Evolutionary conservation across 2,113 vertebrate genomes (phyloP), one percentile per base, ranked within the genome.

Genomic region (Gavia stellata): DNA sequence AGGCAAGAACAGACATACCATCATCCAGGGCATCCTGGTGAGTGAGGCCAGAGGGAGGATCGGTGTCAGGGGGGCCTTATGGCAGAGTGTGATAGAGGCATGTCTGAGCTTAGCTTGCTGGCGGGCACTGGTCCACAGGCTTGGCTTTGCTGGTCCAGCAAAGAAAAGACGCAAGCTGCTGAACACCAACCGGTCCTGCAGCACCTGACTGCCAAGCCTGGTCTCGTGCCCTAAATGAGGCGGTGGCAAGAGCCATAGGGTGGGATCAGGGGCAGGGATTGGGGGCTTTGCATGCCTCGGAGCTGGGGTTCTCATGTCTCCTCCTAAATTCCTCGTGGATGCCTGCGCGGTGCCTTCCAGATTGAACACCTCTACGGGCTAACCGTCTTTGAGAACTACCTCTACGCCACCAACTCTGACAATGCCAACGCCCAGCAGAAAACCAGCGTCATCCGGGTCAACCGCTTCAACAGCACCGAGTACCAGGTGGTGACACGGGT

Each of bases 361-460:
- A 99, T 99, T 3, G 99, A 99, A 11, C 99, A 99, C 87, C 98
- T 99, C 55, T 99, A 99, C 0, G 99, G 99, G 18, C 98, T 99
- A 84, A 99, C 99, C 0, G 99, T 99, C 16, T 99, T 99, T 4
- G 99, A 99, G 98, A 99, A 99, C 88, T 99, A 99, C 88, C 98
- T 99, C 62, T 99, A 99, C 1, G 99, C 99, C 92, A 99, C 99
- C 97, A 99, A 99, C 97, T 99, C 99, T 0, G 99, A 99, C 94
- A 99, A 99, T 5, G 99, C 99, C 97, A 99, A 99, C 26, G 97
- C 99, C 33, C 99, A 99, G 97, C 99, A 99, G 97, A 99, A 99
- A 96, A 99, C 99, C 13, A 99, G 99, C 0, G 99, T 99, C 94
- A 99, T 99, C 96, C 98, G 99, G 1, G 99, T 99, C 44, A 99